Base-by-base conservation (phyloP, 2,888 invertebrate genomes). In the Drosophila robusta region DNA sequence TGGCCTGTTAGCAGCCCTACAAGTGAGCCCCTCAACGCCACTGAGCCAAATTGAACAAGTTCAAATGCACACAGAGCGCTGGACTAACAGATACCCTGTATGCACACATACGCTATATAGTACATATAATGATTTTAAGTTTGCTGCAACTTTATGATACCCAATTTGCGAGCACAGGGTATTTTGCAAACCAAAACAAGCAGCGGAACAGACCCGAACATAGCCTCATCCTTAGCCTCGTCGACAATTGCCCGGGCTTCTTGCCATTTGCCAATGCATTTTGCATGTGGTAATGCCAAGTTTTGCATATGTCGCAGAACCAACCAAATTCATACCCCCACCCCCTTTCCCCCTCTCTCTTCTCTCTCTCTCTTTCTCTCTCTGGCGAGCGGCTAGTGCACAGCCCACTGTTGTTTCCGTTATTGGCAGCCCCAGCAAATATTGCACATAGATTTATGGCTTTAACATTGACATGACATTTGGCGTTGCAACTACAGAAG, bases 371-470 rank as follows among this genome's bases (percentile, higher is more conserved):
- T 18, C 18, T 1, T 18, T 18, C 18, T 1, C 22, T 4, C 4
- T 1, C n/a, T 24, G 12, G 7, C n/a, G 8, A 39, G 38, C 38
- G 7, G 7, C 18, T 18, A 4, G 4, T 8, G 1, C 22, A 4
- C 26, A n/a, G 16, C 18, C 4, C 18, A 14, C 12, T 45, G 32
- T 42, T 49, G 32, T 50, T 56, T 54, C 44, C 52, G 57, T 70
- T 70, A 72, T 78, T 75, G 78, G 78, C 71, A 75, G 75, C 41
- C 44, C 39, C 42, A 46, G 71, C 72, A 78, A 78, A 78, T 78
- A 75, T 75, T 68, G 70, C 70, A 72, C 66, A 75, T 80, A 75
- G 80, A 80, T 80, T 80, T 80, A 80, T 80, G 80, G 80, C 72
- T 68, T 75, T 70, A 71, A 73, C 73, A 75, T 73, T 80, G 80